Evolutionary conservation across 2,797 vertebrate genomes (phyloP).

Genomic region (Hippoglossus hippoglossus): DNA sequence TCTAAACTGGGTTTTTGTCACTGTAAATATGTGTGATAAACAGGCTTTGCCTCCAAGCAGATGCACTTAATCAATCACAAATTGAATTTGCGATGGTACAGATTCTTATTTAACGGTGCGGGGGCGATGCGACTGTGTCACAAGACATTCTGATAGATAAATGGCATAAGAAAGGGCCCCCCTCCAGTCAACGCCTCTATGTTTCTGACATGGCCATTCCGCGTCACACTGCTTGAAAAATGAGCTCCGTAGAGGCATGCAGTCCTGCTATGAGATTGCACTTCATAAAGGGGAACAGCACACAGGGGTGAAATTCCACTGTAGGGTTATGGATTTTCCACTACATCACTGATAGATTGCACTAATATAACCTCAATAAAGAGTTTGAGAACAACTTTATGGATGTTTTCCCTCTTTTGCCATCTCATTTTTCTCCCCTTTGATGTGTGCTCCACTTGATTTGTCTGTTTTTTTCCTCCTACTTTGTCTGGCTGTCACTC

Average conservation of each 20-base stretch:
- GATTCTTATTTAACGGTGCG: conserved; percentile 78
- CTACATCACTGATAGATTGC: conserved; percentile 97
- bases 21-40: conserved; percentile 59
- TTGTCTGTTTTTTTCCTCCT: conserved; percentile 62
- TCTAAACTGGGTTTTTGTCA: conserved; percentile 24
- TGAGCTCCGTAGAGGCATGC: conserved; percentile 87
- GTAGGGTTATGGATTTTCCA: conserved; percentile 97
- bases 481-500: conserved; percentile 71
- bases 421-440: conserved; percentile 72
- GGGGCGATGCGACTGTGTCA: conserved; percentile 79
- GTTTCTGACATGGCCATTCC: conserved; percentile 95
- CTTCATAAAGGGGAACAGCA: conserved; percentile 94
- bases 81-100: conserved; percentile 67
- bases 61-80: conserved; percentile 73
- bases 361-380: conserved; percentile 99
- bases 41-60: conserved; percentile 52
- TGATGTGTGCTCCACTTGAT: conserved; percentile 73
- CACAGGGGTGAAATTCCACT: conserved; percentile 93
- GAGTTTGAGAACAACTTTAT: conserved; percentile 93
- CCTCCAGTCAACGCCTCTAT: conserved; percentile 83
- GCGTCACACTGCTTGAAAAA: conserved; percentile 92
- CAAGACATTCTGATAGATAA: conserved; percentile 88
- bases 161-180: conserved; percentile 79
- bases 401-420: conserved; percentile 87
- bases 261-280: conserved; percentile 89